Conservation (phyloP, 2,888 invertebrate genomes). For the Caenorhabditis virilis region DNA sequence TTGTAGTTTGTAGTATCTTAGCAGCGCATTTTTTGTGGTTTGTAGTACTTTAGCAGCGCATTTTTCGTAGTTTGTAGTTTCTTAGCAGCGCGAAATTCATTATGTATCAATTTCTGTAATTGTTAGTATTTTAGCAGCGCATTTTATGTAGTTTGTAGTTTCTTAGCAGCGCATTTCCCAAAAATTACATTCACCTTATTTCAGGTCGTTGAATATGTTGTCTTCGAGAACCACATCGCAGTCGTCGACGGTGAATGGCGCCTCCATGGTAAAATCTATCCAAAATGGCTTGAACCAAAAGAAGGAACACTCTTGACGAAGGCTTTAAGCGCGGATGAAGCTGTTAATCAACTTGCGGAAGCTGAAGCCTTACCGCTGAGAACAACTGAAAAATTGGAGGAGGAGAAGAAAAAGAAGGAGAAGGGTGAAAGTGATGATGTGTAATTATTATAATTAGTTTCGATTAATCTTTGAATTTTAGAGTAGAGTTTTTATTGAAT, state of each 20-base stretch:
- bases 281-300: constrained; percentile 51
- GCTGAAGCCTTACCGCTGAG: constrained; percentile 17
- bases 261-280: constrained; percentile 81
- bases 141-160: too few relatives aligned
- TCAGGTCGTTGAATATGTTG: constrained; percentile 83
- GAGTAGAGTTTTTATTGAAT: background rate
- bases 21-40: too few relatives aligned
- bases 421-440: constrained; percentile 1
- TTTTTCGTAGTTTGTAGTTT: too few relatives aligned
- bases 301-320: constrained; percentile 17
- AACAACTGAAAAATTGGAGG: constrained; percentile 36
- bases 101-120: too few relatives aligned
- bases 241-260: constrained; percentile 90
- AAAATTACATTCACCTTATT: constrained; percentile 2
- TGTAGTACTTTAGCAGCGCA: too few relatives aligned
- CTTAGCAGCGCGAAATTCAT: too few relatives aligned
- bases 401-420: constrained; percentile 22
- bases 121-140: too few relatives aligned
- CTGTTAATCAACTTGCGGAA: too few relatives aligned
- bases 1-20: too few relatives aligned
- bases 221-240: constrained; percentile 92
- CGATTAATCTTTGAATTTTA: background rate
- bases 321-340: constrained; percentile 1
- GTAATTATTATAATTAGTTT: constrained; percentile 2
- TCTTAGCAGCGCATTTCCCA: too few relatives aligned